Evolutionary conservation across 2,888 invertebrate species (phyloP), one percentile per base, ranked within the genome.

Genomic region (Octonoba sinensis): DNA sequence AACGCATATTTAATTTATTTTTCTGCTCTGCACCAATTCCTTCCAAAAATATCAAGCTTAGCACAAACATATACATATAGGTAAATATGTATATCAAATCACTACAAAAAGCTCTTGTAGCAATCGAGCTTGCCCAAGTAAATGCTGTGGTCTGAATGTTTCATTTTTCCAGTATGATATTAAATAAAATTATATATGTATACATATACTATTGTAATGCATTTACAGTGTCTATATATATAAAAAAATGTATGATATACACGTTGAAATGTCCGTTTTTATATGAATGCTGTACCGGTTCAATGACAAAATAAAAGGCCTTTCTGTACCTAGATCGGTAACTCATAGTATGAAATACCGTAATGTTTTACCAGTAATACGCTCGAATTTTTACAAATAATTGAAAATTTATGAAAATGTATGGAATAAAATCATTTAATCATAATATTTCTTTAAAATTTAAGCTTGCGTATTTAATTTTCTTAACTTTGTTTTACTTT

Each of bases 11-110:
- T 59, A 57, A 36, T 65, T 75, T 59, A 57, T 57, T 75, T 75
- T 62, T 67, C 59, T 69, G 76, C 76, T 76, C 49, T 51, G 76
- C 76, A 76, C 76, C 24, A 20, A 76, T 51, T 76, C 76, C 76
- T 76, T 76, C 76, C 76, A 76, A 62, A 62, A 36, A 36, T 56
- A 65, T 65, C 8, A 22, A 49, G 76, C 76, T 76, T 76, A 76
- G 76, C 76, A 76, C 76, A 62, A 70, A 44, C 56, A 49, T 49
- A 51, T 51, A 64, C 36, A 36, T 36, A 36, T 36, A 36, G 8
- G 1, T 36, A 8, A 36, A 36, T 36, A 36, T 36, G 36, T 36
- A 36, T 36, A 36, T 36, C 36, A 36, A 36, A 36, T 36, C 36
- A 36, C 36, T 54, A 18, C 46, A 64, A 18, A 70, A 57, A 59